These are phyloP conservation scores for Pachypanchax playfairii DNA, from an alignment of 2,113 vertebrate species.

Conservation along the genomic window DNA sequence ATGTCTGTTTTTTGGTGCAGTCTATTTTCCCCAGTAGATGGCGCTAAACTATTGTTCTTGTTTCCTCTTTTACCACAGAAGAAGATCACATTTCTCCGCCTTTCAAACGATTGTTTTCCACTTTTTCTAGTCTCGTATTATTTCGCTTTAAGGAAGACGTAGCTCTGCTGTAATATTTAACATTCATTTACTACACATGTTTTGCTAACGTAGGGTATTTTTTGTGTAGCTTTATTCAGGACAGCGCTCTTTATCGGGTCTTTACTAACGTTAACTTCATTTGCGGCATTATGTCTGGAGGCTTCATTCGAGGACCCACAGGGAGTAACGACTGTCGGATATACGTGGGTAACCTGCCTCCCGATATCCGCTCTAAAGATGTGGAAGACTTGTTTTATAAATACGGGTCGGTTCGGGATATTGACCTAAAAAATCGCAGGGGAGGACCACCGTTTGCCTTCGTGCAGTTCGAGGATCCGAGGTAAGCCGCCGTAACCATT, in stretches of 20 bases:
- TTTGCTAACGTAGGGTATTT: too few relatives aligned
- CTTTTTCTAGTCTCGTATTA: too few relatives aligned
- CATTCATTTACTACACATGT: too few relatives aligned
- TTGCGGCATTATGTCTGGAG: constrained; percentile 84
- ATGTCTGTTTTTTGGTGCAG: too few relatives aligned
- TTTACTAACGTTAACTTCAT: constrained; percentile 4
- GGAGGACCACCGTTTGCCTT: constrained; percentile 89
- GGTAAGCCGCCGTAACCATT: constrained; percentile 61
- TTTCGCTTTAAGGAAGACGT: too few relatives aligned
- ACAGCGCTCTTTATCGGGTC: too few relatives aligned
- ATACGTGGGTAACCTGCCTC: constrained; percentile 90
- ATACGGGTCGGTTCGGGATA: constrained; percentile 88
- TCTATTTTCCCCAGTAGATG: neutral
- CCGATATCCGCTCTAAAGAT: constrained; percentile 89
- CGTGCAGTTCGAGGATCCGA: constrained; percentile 84
- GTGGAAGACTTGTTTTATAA: constrained; percentile 91
- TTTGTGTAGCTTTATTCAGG: too few relatives aligned
- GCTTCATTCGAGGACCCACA: constrained; percentile 91
- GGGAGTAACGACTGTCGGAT: constrained; percentile 95
- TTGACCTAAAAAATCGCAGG: constrained; percentile 90
- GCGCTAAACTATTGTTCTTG: neutral
- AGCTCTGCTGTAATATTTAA: too few relatives aligned
- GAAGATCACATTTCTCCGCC: too few relatives aligned
- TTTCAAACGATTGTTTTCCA: too few relatives aligned
- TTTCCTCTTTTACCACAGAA: neutral